Evolutionary conservation across 2,797 vertebrate genomes (phyloP).

Genomic region (Hippocampus kuda): DNA sequence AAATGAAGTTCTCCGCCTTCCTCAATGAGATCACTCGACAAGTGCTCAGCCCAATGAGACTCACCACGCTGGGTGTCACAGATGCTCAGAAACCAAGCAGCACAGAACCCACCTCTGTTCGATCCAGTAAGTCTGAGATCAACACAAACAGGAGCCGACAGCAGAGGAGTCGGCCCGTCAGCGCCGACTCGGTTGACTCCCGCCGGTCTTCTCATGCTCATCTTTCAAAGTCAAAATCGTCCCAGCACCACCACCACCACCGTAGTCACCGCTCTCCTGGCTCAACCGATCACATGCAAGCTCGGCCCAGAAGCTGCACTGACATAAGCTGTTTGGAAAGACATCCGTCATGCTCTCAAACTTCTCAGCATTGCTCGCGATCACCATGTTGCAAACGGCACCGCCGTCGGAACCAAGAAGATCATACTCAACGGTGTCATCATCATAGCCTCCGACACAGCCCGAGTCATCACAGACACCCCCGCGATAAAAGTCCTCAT

Average conservation of each 20-base stretch:
- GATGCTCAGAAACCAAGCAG: constrained; percentile 47
- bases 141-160: constrained; percentile 21
- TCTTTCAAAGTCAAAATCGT: constrained; percentile 35
- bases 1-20: constrained; percentile 74
- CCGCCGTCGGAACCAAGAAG: constrained; percentile 25
- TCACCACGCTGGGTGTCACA: constrained; percentile 72
- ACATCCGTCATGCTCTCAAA: constrained; percentile 26
- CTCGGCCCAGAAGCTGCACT: constrained; percentile 27
- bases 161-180: constrained; percentile 31
- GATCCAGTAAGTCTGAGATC: constrained; percentile 31
- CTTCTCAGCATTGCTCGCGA: constrained; percentile 12
- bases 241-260: constrained; percentile 23
- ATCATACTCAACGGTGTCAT: constrained; percentile 13
- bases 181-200: constrained; percentile 51
- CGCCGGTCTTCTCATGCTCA: constrained; percentile 19
- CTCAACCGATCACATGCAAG: constrained; percentile 10
- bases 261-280: constrained; percentile 18
- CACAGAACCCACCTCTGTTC: constrained; percentile 30
- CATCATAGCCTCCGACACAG: constrained; percentile 23
- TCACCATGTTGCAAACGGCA: constrained; percentile 29
- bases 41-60: constrained; percentile 73
- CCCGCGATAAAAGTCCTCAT: neutral
- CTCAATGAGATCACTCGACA: constrained; percentile 78
- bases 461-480: constrained; percentile 13
- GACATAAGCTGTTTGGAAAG: constrained; percentile 28